These are phyloP conservation scores for Hedychridium roseum DNA, from an alignment of 2,888 invertebrate genomes.

Conservation along the genomic window DNA sequence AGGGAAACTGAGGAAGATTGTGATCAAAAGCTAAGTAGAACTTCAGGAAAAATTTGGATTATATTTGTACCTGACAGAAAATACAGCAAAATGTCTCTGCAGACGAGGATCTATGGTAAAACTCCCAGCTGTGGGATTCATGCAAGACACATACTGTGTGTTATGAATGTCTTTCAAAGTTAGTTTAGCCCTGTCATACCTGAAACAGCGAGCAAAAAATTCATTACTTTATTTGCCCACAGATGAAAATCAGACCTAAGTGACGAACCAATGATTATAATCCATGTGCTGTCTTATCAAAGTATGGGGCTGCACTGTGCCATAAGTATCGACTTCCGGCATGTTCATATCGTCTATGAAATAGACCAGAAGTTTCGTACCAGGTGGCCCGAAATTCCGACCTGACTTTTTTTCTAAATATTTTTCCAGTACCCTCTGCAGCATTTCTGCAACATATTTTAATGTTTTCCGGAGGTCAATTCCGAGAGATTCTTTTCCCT, in stretches of 20 bases:
- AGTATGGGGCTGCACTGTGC: conserved; percentile 95
- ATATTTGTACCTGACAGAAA: conserved; percentile 76
- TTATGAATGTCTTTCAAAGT: conserved; percentile 90
- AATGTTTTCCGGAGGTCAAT: too few species aligned
- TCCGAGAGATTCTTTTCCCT: not conserved
- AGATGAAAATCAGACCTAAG: conserved; percentile 16
- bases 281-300: conserved; percentile 92
- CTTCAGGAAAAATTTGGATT: too few species aligned
- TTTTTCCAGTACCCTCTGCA: conserved; percentile 87
- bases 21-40: too few species aligned
- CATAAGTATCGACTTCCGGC: conserved; percentile 95
- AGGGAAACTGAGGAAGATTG: conserved; percentile 78
- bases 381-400: conserved; percentile 90
- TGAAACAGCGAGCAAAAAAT: too few species aligned
- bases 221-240: not conserved
- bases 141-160: conserved; percentile 92
- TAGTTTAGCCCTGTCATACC: conserved; percentile 88
- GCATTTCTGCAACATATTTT: too few species aligned
- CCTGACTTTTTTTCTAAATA: conserved; percentile 96
- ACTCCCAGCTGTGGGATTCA: conserved; percentile 96
- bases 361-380: conserved; percentile 90
- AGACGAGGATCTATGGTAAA: conserved; percentile 92
- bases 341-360: conserved; percentile 97
- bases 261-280: conserved; percentile 84
- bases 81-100: conserved; percentile 87